Evolutionary conservation across 2,797 vertebrate species (phyloP), one percentile per base, ranked within the genome.

Genomic region (Sebastes oblongus): DNA sequence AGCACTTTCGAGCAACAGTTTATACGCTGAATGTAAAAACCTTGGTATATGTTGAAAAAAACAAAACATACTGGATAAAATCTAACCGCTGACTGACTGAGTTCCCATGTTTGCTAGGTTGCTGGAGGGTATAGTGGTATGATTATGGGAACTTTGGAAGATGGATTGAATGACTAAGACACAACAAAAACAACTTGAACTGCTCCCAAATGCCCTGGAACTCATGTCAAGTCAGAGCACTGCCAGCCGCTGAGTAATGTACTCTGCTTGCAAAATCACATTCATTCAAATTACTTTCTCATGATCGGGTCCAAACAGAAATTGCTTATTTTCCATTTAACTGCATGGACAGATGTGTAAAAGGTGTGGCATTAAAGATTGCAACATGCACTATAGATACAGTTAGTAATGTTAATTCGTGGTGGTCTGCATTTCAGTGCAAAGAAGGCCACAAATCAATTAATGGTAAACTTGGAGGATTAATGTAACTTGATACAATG

Each of bases 1-100:
- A 77, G 75, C 83, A 84, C 82, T 88, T 89, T 88, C 58, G 6
- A 88, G 86, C 82, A 89, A 87, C 81, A 86, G 66, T 82, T 90
- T 86, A 70, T 56, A 72, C 36, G 68, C 62, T 50, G 64, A 56
- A 80, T 73, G 58, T 83, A 64, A 76, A 81, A 91, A 54, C 70
- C 61, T 56, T 66, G 14, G 30, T 22, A 56, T 30, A 68, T 65
- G 34, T 65, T 20, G 25, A 5, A 6, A 69, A 79, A 75, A 24
- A 58, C 24, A 75, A 66, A 42, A 24, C 56, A 71, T 18, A 34
- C 12, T 16, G 4, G 24, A 83, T 77, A 58, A 66, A 75, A 81
- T 72, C 52, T 61, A 66, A 67, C 24, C 25, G 12, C 61, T 80
- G 76, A 75, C 62, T 87, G 62, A 30, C 69, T 27, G n/a, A 36